Evolutionary conservation across 2,113 vertebrate genomes (phyloP), one percentile per base, ranked within the genome.

Genomic region (Perca fluviatilis): DNA sequence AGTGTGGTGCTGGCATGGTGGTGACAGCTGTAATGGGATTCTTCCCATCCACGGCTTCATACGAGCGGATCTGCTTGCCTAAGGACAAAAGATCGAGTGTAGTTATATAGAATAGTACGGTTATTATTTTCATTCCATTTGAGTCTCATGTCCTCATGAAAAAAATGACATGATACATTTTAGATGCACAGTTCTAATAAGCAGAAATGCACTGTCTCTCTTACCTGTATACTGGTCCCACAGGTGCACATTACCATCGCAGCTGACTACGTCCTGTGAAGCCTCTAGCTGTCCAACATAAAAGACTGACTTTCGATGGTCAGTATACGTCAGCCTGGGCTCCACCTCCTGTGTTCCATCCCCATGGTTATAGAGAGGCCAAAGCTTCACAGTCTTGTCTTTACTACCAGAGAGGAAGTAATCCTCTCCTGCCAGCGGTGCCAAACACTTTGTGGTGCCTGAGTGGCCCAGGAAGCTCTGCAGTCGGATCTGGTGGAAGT

Each of bases 191-290:
- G 30, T 54, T 64, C 0, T 25, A 27, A 65, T 51, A 11, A 66
- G 18, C 8, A 67, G 6, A 43, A 23, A 73, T 67, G 65, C 21
- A 53, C 2, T 19, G n/a, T 64, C 21, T 60, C 23, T 13, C 69
- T 78, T 60, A 99, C 98, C 98, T 47, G 97, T 98, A 91, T 96
- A 98, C 85, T 97, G 97, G 94, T 99, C 98, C 98, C 98, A 99
- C 86, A 99, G 85, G 93, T 99, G 98, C 63, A 99, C 93, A 0
- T 96, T 96, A 18, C 98, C 97, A 0, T 99, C 98, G n/a, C 98
- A 99, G 96, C 98, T 99, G 88, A 99, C 97, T n/a, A 98, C 96
- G 0, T 97, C 95, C 93, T 98, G 98, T 0, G 95, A 95, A 6
- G 96, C 92, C 80, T 99, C 98, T 5, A 99, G 94, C 88, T 98